Conservation (phyloP, 2,888 invertebrate species). For the Ophion ellenae region DNA sequence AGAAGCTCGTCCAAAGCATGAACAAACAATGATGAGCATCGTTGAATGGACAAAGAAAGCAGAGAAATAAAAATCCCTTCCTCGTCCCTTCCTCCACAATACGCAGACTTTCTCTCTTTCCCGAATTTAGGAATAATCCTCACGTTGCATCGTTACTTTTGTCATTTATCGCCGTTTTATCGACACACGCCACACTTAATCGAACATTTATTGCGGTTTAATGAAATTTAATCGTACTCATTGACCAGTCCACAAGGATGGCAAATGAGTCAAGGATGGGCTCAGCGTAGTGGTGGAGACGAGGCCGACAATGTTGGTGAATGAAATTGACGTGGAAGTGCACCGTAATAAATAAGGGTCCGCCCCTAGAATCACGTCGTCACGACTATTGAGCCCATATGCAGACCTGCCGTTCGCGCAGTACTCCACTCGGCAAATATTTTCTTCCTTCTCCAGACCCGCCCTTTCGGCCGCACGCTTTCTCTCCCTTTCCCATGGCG, state of each 20-base stretch:
- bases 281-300: not conserved
- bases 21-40: slow-evolving; percentile 60
- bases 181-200: not conserved
- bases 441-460: slow-evolving; percentile 15
- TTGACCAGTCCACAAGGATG: not conserved
- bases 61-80: slow-evolving; percentile 31
- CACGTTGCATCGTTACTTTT: slow-evolving; percentile 20
- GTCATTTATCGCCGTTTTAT: not conserved
- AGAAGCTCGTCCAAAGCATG: slow-evolving; percentile 59
- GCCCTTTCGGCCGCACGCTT: not conserved
- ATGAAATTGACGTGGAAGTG: slow-evolving; percentile 14
- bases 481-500: not conserved
- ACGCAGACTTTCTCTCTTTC: slow-evolving; percentile 7
- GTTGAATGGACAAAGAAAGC: slow-evolving; percentile 40
- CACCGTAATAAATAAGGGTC: slow-evolving; percentile 49
- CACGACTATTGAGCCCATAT: slow-evolving; percentile 16
- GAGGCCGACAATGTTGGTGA: slow-evolving; percentile 27
- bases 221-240: slow-evolving; percentile 24
- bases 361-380: slow-evolving; percentile 26
- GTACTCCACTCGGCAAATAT: slow-evolving; percentile 14
- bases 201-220: not conserved
- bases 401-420: not conserved
- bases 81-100: slow-evolving; percentile 20
- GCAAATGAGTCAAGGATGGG: slow-evolving; percentile 20
- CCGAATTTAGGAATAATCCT: slow-evolving; percentile 7